phyloP scores from a whole-genome alignment of 1,140 invertebrate species.

The Euwallacea similis region DNA sequence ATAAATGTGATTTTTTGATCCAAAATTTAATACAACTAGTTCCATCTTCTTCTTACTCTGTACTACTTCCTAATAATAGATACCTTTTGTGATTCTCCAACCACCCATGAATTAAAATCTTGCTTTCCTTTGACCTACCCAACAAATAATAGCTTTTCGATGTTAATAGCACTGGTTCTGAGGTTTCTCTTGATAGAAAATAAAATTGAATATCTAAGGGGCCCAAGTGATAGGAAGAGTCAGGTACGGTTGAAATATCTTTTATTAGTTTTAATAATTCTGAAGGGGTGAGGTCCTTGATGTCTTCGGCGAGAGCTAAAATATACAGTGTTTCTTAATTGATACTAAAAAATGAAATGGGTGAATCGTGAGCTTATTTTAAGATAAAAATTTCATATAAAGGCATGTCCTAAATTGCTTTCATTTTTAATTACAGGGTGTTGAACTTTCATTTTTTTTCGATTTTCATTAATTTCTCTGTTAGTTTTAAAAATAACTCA shows the following conservation, averaged over 20 bases:
- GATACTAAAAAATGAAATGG: too few species aligned
- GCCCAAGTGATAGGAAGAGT: neutral
- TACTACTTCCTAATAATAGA: neutral
- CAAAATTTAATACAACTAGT: too few species aligned
- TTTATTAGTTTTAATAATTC: conserved; percentile 19
- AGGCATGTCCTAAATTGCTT: too few species aligned
- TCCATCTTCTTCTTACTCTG: neutral
- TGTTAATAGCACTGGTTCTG: conserved; percentile 4
- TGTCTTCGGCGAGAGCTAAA: conserved; percentile 19
- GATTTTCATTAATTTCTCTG: too few species aligned
- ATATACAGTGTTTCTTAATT: too few species aligned
- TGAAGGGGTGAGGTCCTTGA: conserved; percentile 24
- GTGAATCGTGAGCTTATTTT: too few species aligned
- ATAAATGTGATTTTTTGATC: neutral
- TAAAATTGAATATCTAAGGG: neutral
- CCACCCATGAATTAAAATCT: conserved; percentile 37
- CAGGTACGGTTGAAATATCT: neutral
- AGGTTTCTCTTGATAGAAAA: neutral
- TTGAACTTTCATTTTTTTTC: too few species aligned
- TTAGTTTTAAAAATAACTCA: too few species aligned
- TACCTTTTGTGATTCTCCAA: conserved; percentile 31
- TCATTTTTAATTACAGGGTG: too few species aligned
- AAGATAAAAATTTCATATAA: too few species aligned
- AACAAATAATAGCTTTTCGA: conserved; percentile 6
- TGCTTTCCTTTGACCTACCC: conserved; percentile 16